Percentiles rank a stretch among this genome's conserved stretches.
These are phyloP conservation scores for Dromococcyx pavoninus DNA, from an alignment of 2,797 vertebrate species.

Conservation along the genomic window DNA sequence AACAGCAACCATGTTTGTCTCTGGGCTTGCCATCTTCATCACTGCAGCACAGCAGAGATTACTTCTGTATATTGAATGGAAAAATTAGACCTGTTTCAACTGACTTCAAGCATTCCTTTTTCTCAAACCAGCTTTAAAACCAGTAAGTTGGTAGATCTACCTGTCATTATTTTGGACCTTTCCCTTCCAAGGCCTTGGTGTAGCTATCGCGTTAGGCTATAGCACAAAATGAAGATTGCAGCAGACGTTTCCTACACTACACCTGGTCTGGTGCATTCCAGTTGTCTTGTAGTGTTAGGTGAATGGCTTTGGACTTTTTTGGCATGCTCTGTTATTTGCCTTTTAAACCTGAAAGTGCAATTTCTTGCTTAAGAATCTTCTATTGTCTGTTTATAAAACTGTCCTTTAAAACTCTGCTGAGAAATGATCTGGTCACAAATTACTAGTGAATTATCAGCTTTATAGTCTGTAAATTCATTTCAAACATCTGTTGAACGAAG, in stretches of 20 bases:
- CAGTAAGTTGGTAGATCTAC: neutral
- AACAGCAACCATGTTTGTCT: neutral
- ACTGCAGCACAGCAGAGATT: neutral
- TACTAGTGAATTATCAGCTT: neutral
- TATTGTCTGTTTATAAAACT: constrained; percentile 21
- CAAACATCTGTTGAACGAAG: neutral
- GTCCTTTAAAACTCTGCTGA: constrained; percentile 8
- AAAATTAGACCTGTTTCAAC: neutral
- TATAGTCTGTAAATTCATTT: constrained; percentile 10
- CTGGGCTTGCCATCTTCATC: neutral
- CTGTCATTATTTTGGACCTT: neutral
- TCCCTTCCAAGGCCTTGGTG: neutral
- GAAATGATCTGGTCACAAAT: neutral
- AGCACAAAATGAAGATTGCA: neutral
- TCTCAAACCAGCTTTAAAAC: neutral
- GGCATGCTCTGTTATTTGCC: neutral
- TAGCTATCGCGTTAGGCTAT: neutral
- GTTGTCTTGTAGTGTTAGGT: neutral
- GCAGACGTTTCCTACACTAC: neutral
- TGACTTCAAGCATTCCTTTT: neutral
- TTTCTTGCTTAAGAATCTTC: constrained; percentile 1
- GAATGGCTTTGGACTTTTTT: neutral
- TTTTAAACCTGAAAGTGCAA: neutral
- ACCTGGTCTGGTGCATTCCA: neutral
- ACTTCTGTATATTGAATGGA: neutral